Evolutionary conservation across 2,113 vertebrate genomes (phyloP).

Genomic region (Proteles cristata): DNA sequence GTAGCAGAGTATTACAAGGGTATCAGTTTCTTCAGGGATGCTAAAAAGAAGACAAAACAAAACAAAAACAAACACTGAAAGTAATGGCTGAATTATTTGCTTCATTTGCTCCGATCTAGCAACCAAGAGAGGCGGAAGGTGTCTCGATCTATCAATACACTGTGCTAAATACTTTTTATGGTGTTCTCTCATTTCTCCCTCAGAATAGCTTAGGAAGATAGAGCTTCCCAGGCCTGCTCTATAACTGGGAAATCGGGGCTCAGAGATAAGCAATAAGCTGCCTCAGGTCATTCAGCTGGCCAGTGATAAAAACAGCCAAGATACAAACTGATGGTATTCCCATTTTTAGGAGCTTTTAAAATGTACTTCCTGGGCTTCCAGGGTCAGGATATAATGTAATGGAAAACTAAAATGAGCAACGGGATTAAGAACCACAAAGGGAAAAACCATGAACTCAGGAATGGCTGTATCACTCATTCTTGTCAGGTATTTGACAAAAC

Average conservation of each 20-base stretch:
- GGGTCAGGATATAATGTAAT: not conserved
- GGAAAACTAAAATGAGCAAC: not conserved
- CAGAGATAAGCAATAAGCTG: not conserved
- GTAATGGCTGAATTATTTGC: not conserved
- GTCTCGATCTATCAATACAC: not conserved
- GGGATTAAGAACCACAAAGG: not conserved
- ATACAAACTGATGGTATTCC: not conserved
- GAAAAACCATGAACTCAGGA: not conserved
- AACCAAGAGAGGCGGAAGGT: not conserved
- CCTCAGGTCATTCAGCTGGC: not conserved
- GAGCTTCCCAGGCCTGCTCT: not conserved
- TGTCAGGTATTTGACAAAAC: slow-evolving; percentile 21
- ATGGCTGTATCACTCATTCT: not conserved
- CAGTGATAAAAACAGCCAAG: not conserved
- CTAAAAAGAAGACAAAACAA: not conserved
- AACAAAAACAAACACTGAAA: not conserved
- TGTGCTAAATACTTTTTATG: not conserved
- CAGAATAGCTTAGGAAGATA: not conserved
- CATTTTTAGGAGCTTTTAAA: not conserved
- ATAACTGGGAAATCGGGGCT: not conserved
- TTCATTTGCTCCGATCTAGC: not conserved
- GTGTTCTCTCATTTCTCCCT: not conserved
- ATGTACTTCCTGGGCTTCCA: not conserved
- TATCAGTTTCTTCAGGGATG: not conserved
- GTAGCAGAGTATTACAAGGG: not conserved